Evolutionary conservation across 2,797 vertebrate genomes (phyloP), one percentile per base, ranked within the genome.

Genomic region (Rhadinocentrus ornatus): DNA sequence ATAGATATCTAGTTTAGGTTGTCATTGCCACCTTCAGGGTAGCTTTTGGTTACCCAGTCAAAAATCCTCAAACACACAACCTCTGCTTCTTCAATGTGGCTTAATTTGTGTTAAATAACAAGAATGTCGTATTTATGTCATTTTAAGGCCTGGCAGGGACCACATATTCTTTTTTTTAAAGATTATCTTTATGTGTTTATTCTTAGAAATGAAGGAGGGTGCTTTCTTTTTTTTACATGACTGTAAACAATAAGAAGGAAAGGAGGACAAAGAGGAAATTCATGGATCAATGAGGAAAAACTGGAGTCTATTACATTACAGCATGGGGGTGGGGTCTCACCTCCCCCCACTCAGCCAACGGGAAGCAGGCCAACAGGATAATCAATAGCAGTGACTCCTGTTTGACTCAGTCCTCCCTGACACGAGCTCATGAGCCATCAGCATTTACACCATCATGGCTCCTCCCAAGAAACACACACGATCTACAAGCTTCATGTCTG

Each of bases 301-400:
- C 48, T 66, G 44, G 76, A 82, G 68, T 69, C 50, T 75, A 82
- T 71, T 72, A 77, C 61, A 84, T 63, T 73, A 80, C 58, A 64
- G 73, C 62, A 70, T 48, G 57, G 58, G 83, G 90, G 86, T 66
- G 88, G 83, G 75, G 76, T 81, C 83, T 83, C 80, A 80, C 83
- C 92, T 91, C 88, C 89, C 90, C 77, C 73, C 46, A 82, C 75
- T 65, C 54, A 87, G 87, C 86, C 89, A 92, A 89, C 87, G n/a
- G 89, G 86, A 90, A 89, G 66, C 57, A 1, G 75, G 86, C 85
- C 87, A 92, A 75, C 20, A 53, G 32, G 55, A 78, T 82, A 86
- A 93, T 94, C 93, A 89, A 94, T 94, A 93, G 61, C 87, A 85
- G 82, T 62, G 69, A 81, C 80, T 78, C 79, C 75, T 70, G 64